These are phyloP conservation scores for Hemibagrus wyckioides DNA, from an alignment of 2,113 vertebrate genomes.

Conservation along the genomic window DNA sequence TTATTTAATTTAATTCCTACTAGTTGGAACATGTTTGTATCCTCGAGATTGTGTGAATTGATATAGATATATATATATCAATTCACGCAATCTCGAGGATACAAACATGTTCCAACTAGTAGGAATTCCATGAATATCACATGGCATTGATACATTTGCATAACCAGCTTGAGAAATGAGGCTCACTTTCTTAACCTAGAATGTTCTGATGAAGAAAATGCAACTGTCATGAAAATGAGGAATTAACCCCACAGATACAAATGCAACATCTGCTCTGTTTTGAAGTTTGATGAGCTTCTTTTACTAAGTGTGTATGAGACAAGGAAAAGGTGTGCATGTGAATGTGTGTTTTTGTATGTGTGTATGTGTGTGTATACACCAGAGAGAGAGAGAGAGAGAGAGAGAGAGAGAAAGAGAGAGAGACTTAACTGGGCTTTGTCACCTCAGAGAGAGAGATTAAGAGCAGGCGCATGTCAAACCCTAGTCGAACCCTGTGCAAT, in stretches of 20 bases:
- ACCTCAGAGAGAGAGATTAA: constrained; percentile 72
- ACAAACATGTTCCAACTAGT: not conserved
- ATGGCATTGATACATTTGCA: not conserved
- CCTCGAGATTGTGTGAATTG: not conserved
- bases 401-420: constrained; percentile 70
- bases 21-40: not conserved
- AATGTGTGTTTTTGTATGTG: not conserved
- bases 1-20: not conserved
- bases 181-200: no score
- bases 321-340: not conserved
- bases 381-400: constrained; percentile 55
- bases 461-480: constrained; percentile 70
- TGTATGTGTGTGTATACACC: constrained; percentile 10
- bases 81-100: not conserved
- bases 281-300: constrained; percentile 7
- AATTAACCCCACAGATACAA: not conserved
- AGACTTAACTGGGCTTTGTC: constrained; percentile 71
- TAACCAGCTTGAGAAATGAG: not conserved
- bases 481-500: constrained; percentile 65
- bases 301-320: not conserved
- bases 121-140: not conserved
- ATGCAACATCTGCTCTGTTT: not conserved
- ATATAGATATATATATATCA: not conserved
- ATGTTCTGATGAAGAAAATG: not conserved
- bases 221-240: not conserved